phyloP scores from a whole-genome alignment of 2,888 invertebrate species.

The Scaptomyza caliginosa region DNA sequence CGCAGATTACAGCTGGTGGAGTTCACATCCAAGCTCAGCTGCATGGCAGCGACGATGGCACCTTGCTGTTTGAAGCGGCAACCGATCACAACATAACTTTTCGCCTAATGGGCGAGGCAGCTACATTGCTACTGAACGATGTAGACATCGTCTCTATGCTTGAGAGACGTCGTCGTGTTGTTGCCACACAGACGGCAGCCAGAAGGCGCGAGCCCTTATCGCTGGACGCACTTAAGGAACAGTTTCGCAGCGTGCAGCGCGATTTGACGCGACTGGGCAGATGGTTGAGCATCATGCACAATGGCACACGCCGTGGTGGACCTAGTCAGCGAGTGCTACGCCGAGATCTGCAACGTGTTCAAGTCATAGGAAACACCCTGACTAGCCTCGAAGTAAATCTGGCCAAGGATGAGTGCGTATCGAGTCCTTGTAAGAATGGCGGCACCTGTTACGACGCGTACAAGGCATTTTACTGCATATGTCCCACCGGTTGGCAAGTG shows the following conservation, averaged over 20 bases:
- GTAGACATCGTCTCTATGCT: constrained; percentile 86
- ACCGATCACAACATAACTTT: constrained; percentile 91
- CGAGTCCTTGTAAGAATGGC: constrained; percentile 91
- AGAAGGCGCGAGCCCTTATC: constrained; percentile 26
- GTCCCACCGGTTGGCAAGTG: constrained; percentile 88
- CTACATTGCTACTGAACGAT: constrained; percentile 88
- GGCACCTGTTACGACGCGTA: constrained; percentile 91
- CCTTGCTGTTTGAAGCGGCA: constrained; percentile 91
- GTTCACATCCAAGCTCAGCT: constrained; percentile 37
- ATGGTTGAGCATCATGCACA: constrained; percentile 48
- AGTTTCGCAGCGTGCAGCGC: constrained; percentile 58
- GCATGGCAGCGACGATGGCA: constrained; percentile 86
- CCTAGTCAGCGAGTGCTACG: constrained; percentile 54
- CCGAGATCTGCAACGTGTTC: constrained; percentile 60
- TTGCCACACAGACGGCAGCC: constrained; percentile 19
- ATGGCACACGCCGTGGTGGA: constrained; percentile 45
- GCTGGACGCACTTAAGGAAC: constrained; percentile 47
- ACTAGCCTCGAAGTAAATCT: constrained; percentile 43
- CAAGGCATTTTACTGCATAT: constrained; percentile 90
- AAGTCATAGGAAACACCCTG: constrained; percentile 37
- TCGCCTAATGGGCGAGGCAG: constrained; percentile 87
- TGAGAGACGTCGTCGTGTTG: constrained; percentile 31
- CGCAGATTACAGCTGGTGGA: background rate
- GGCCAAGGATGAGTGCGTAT: constrained; percentile 61
- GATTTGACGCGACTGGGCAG: constrained; percentile 52